Base-by-base conservation (phyloP, 2,888 invertebrate species). In the Caprella mutica region DNA sequence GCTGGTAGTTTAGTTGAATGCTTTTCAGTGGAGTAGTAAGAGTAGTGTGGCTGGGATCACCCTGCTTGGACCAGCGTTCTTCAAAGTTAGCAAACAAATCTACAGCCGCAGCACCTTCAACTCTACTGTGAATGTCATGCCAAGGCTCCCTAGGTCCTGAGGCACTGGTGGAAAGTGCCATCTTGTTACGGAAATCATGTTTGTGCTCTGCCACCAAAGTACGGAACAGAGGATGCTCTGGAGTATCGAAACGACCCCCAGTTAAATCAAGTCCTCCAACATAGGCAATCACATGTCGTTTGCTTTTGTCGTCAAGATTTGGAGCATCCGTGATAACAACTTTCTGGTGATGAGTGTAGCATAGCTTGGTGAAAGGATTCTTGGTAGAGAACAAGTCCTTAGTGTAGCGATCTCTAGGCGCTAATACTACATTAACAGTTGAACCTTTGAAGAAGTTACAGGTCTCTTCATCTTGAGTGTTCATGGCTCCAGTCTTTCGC, bases 291-390 rank as follows among this genome's bases (percentile, higher is more conserved):
- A 65, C 57, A 39, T 59, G 58, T 21, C 53, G 43, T 30, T 56
- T 42, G 3, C 51, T 54, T 5, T 55, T 55, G 51, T 40, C 42
- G 19, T 58, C 58, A 26, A 21, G 17, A 46, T 52, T 58, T 14
- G 58, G 52, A 27, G 54, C 54, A 52, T 65, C 65, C 9, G 57
- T 52, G 29, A 65, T 63, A 27, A 65, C 63, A 33, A 55, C 54
- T 48, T 65, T 65, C 58, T 65, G 65, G 52, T 65, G 65, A 42
- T 65, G 65, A 2, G 63, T 65, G 44, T 65, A 65, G 38, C 59
- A 58, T 14, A 65, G 55, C 38, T 56, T 54, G 6, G 60, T 65
- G 60, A 64, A 65, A 12, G 50, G 42, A 19, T 46, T 64, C 58
- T 65, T 59, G 26, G 60, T 65, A 33, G 56, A 65, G 54, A 57